Evolutionary conservation across 1,140 invertebrate genomes (phyloP).

Genomic region (Mesaphorura yosii): DNA sequence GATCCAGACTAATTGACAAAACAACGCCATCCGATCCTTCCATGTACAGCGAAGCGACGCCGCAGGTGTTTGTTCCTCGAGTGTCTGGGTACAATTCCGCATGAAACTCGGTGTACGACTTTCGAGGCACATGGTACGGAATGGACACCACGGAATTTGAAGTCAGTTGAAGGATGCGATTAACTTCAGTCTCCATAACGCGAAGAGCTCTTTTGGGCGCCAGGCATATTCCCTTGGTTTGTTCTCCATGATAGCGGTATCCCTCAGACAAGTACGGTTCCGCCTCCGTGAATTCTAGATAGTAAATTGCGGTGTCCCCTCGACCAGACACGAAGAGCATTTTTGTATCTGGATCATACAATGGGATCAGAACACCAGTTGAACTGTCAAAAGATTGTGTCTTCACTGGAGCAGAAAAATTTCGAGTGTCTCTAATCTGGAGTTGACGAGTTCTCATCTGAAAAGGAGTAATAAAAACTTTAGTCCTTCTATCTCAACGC

Average conservation of each 20-base stretch:
- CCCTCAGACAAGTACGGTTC: slow-evolving; percentile 76
- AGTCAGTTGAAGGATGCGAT: slow-evolving; percentile 72
- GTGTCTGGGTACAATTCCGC: slow-evolving; percentile 85
- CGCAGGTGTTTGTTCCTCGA: slow-evolving; percentile 55
- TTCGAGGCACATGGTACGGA: slow-evolving; percentile 86
- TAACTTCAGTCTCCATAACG: slow-evolving; percentile 91
- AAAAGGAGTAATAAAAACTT: slow-evolving; percentile 22
- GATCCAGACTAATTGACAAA: slow-evolving; percentile 67
- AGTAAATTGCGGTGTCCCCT: slow-evolving; percentile 73
- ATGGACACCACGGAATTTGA: slow-evolving; percentile 75
- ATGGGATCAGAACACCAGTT: slow-evolving; percentile 78
- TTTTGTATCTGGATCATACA: slow-evolving; percentile 80
- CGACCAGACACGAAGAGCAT: slow-evolving; percentile 91
- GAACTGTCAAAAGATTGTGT: slow-evolving; percentile 71
- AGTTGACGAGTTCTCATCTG: slow-evolving; percentile 67
- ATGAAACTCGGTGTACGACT: slow-evolving; percentile 89
- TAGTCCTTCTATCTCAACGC: too few relatives aligned
- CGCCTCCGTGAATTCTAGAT: slow-evolving; percentile 68
- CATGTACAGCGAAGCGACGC: slow-evolving; percentile 65
- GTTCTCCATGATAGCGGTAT: slow-evolving; percentile 65
- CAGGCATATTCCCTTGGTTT: slow-evolving; percentile 81
- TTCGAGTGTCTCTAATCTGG: slow-evolving; percentile 72
- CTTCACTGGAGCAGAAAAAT: slow-evolving; percentile 62
- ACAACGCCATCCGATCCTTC: slow-evolving; percentile 55
- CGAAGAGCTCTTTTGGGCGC: slow-evolving; percentile 81